Evolutionary conservation across 53 echinoderm and acorn worm species (phyloP).

Genomic region (Hippasteria phrygiana): DNA sequence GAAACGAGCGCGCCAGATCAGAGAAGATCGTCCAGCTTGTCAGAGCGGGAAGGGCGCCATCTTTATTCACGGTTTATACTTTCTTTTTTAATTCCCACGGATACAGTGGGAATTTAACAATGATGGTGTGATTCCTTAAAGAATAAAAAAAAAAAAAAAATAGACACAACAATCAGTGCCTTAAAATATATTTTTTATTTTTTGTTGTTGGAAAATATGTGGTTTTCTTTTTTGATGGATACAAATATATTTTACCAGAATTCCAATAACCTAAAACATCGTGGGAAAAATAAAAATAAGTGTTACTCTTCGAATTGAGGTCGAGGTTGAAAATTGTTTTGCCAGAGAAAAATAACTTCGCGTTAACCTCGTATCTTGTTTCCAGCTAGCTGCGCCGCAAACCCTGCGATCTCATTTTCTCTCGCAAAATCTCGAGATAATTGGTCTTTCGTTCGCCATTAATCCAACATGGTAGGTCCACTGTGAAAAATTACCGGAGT

Average conservation of each 20-base stretch:
- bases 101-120: no score
- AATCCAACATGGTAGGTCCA: constrained; percentile 46
- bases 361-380: constrained; percentile 2
- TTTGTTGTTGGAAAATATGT: no score
- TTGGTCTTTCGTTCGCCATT: constrained; percentile 42
- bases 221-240: no score
- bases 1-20: background rate
- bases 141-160: no score
- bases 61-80: background rate
- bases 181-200: no score
- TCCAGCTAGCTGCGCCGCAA: background rate
- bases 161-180: no score
- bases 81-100: constrained; percentile 11
- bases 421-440: constrained; percentile 3
- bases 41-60: constrained; percentile 20
- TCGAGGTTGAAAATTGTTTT: background rate
- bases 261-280: background rate
- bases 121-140: no score
- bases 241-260: no score
- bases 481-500: background rate
- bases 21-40: background rate
- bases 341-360: background rate
- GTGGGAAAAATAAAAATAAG: background rate
- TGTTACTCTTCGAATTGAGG: background rate
- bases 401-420: background rate